Evolutionary conservation across 2,797 vertebrate species (phyloP).

Genomic region (Nyctalus aviator): DNA sequence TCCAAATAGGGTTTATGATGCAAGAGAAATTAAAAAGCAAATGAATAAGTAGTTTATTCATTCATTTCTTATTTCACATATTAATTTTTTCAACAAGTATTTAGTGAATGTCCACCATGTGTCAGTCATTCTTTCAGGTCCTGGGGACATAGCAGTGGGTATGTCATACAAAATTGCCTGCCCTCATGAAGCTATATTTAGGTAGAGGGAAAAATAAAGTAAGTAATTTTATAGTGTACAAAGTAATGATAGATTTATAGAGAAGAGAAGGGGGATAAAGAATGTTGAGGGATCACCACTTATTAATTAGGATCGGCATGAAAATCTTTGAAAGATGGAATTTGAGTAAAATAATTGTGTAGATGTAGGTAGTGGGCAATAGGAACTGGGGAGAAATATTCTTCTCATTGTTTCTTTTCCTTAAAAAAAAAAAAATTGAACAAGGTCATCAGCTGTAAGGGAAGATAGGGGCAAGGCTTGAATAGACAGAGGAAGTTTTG

Average conservation of each 20-base stretch:
- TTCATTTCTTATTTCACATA: background rate
- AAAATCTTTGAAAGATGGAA: background rate
- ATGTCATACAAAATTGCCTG: background rate
- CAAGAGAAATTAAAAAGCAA: background rate
- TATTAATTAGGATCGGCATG: background rate
- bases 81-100: background rate
- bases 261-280: background rate
- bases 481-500: background rate
- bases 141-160: background rate
- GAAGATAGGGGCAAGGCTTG: background rate
- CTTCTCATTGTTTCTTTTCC: constrained; percentile 14
- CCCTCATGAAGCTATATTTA: background rate
- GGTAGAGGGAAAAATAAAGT: background rate
- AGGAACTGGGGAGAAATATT: background rate
- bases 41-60: background rate
- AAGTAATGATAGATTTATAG: background rate
- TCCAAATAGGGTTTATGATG: background rate
- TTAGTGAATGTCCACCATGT: background rate
- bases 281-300: background rate
- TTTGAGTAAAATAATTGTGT: background rate
- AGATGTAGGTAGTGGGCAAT: background rate
- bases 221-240: background rate
- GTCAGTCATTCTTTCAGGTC: background rate
- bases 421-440: background rate
- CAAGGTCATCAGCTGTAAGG: background rate